phyloP scores from a whole-genome alignment of 2,113 vertebrate genomes.

The Argyrosomus japonicus region DNA sequence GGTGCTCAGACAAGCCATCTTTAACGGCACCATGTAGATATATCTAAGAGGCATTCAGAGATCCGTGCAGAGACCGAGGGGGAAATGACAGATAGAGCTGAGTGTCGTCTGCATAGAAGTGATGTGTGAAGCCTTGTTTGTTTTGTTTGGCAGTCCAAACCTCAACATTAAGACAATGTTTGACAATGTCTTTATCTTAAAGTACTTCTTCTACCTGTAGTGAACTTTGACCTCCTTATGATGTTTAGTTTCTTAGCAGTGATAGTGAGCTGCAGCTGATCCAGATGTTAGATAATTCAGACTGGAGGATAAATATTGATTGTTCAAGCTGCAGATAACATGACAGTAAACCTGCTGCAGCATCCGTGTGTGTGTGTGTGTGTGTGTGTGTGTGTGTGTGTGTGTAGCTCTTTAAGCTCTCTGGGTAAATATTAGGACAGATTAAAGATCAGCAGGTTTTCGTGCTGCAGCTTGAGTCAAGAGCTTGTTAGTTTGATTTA shows the following conservation, averaged over 20 bases:
- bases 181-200: too few relatives aligned
- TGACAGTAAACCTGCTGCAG: background rate
- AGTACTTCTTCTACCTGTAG: background rate
- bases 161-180: too few relatives aligned
- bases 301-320: background rate
- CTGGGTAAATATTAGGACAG: conserved; percentile 32
- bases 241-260: background rate
- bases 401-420: background rate
- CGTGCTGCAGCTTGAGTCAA: background rate
- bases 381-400: too few relatives aligned
- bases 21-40: too few relatives aligned
- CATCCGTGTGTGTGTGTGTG: too few relatives aligned
- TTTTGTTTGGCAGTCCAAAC: too few relatives aligned
- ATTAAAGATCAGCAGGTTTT: background rate
- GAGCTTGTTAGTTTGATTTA: background rate
- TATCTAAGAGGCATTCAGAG: too few relatives aligned
- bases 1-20: too few relatives aligned
- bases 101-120: too few relatives aligned
- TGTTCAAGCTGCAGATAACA: background rate
- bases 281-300: conserved; percentile 3
- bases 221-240: conserved; percentile 7
- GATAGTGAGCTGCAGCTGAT: background rate
- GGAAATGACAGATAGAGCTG: too few relatives aligned
- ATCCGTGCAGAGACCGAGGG: too few relatives aligned
- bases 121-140: too few relatives aligned